These are phyloP conservation scores for Nomada ruficornis DNA, from an alignment of 2,888 invertebrate species.

Conservation along the genomic window DNA sequence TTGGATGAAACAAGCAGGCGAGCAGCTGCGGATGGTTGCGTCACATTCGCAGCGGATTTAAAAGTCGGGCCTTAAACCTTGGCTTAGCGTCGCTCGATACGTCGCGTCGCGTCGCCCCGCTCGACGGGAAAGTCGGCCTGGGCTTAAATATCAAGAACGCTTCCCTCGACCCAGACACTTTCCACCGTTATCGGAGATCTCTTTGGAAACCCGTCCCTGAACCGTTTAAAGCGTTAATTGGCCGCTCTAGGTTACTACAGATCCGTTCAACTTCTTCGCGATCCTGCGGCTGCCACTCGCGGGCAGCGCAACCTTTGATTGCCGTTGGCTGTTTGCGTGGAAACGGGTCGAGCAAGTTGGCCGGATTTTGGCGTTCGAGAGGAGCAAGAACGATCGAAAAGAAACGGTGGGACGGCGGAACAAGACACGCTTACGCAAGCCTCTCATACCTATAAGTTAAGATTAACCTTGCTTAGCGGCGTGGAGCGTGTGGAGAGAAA, in stretches of 20 bases:
- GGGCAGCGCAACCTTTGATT: background rate
- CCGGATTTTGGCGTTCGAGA: constrained; percentile 32
- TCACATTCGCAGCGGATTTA: constrained; percentile 60
- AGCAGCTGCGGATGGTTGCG: constrained; percentile 56
- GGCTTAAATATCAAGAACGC: constrained; percentile 22
- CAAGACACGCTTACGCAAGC: constrained; percentile 76
- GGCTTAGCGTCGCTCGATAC: constrained; percentile 31
- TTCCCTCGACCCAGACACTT: constrained; percentile 4
- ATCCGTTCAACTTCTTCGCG: too few relatives aligned
- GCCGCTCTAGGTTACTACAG: background rate
- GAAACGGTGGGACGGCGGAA: constrained; percentile 45
- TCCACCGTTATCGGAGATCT: background rate
- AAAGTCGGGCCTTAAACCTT: constrained; percentile 31
- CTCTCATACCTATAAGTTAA: constrained; percentile 79
- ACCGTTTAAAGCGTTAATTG: background rate
- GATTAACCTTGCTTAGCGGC: constrained; percentile 82
- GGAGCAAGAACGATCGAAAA: constrained; percentile 61
- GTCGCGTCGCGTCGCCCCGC: constrained; percentile 14
- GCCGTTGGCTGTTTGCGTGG: constrained; percentile 12
- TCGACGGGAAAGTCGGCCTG: constrained; percentile 38
- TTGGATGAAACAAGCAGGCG: constrained; percentile 48
- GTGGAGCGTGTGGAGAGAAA: constrained; percentile 45
- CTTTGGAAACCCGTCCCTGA: constrained; percentile 4
- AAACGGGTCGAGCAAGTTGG: constrained; percentile 31
- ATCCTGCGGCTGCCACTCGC: background rate